Evolutionary conservation across 2,888 invertebrate species (phyloP).

Genomic region (Acrobasis repandana): DNA sequence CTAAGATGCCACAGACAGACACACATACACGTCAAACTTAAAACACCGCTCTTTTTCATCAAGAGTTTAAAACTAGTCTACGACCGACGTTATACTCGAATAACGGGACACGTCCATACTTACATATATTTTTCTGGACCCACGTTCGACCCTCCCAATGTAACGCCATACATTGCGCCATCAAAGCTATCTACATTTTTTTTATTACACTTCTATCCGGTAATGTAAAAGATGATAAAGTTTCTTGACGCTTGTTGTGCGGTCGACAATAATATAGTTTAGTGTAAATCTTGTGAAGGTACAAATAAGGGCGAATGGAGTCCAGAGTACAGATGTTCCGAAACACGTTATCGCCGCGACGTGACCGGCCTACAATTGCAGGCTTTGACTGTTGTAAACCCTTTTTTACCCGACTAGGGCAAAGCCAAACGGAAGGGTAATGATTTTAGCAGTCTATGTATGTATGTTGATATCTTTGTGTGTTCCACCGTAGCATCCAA

Average conservation of each 20-base stretch:
- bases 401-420: not conserved
- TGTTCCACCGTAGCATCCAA: no score
- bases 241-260: not conserved
- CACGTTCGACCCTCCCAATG: not conserved
- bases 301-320: not conserved
- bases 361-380: constrained; percentile 6
- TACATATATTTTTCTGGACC: not conserved
- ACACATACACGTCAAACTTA: no score
- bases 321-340: constrained; percentile 3
- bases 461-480: no score
- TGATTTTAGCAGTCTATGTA: no score
- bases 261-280: constrained; percentile 7
- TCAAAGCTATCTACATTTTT: not conserved
- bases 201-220: not conserved
- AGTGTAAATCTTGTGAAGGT: constrained; percentile 15
- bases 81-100: not conserved
- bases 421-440: not conserved
- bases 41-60: no score
- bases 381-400: constrained; percentile 1
- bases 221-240: not conserved
- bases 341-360: constrained; percentile 8
- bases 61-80: no score
- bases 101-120: constrained; percentile 2
- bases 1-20: no score
- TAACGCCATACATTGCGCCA: constrained; percentile 6